Conservation (phyloP, 2,888 invertebrate species). For the Acrocyrtus sp. region DNA sequence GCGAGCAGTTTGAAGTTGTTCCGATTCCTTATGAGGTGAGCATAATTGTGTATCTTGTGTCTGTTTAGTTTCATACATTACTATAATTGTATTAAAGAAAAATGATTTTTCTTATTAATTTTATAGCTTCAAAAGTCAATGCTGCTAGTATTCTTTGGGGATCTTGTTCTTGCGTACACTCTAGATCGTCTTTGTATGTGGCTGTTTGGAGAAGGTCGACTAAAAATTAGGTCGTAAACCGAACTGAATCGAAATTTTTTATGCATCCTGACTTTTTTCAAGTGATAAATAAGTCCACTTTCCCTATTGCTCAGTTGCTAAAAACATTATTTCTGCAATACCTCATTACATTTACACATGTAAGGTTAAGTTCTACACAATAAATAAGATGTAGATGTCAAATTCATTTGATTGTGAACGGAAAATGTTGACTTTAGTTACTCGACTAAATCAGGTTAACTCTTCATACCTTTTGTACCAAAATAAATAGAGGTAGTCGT, state of each 20-base stretch:
- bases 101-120: no score
- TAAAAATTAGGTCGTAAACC: conserved; percentile 64
- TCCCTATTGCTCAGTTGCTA: background rate
- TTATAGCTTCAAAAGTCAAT: conserved; percentile 90
- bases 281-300: background rate
- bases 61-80: background rate
- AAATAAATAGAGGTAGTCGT: no score
- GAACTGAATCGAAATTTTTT: no score
- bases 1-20: conserved; percentile 93
- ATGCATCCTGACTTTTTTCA: no score
- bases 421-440: no score
- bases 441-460: no score
- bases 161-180: conserved; percentile 85
- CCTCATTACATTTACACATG: no score
- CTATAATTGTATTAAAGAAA: background rate
- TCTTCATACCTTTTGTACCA: no score
- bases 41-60: conserved; percentile 61
- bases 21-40: conserved; percentile 91
- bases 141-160: conserved; percentile 83
- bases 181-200: conserved; percentile 87
- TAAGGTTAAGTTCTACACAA: no score
- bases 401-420: no score
- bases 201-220: conserved; percentile 84
- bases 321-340: no score
- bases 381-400: no score